Conservation (phyloP, 2,797 vertebrate genomes). For the Lacerta agilis region DNA sequence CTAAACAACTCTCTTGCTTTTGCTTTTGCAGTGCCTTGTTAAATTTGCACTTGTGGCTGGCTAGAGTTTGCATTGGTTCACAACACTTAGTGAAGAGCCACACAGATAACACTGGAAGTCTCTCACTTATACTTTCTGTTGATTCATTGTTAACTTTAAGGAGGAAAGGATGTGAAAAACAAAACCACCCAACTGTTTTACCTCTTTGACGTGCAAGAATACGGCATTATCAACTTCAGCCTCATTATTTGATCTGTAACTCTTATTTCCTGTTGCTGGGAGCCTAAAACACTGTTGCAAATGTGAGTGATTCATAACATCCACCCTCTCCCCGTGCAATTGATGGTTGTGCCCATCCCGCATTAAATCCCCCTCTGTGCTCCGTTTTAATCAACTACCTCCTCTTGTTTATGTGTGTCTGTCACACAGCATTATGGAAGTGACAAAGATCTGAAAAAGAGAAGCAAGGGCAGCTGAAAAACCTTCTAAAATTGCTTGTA, state of each 20-base stretch:
- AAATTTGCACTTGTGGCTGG: neutral
- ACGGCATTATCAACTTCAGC: neutral
- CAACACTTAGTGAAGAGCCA: accelerated
- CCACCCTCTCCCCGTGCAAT: neutral
- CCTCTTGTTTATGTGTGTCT: conserved; percentile 40
- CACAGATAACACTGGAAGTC: neutral
- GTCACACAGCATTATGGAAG: conserved; percentile 23
- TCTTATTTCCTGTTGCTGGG: neutral
- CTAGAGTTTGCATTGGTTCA: too few relatives aligned
- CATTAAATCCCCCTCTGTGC: neutral
- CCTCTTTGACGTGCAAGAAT: neutral
- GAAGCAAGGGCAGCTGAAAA: neutral
- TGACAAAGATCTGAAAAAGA: neutral
- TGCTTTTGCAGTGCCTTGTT: neutral
- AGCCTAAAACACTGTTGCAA: neutral
- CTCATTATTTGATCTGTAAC: neutral
- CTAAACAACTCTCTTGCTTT: neutral
- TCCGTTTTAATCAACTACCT: conserved; percentile 31
- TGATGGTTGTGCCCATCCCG: neutral
- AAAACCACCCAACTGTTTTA: neutral
- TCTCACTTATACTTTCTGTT: neutral
- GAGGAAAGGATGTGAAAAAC: neutral
- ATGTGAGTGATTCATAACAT: neutral
- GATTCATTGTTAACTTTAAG: neutral
- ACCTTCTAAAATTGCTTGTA: neutral